phyloP scores from a whole-genome alignment of 2,797 vertebrate species.

The Gymnopithys bicolor region DNA sequence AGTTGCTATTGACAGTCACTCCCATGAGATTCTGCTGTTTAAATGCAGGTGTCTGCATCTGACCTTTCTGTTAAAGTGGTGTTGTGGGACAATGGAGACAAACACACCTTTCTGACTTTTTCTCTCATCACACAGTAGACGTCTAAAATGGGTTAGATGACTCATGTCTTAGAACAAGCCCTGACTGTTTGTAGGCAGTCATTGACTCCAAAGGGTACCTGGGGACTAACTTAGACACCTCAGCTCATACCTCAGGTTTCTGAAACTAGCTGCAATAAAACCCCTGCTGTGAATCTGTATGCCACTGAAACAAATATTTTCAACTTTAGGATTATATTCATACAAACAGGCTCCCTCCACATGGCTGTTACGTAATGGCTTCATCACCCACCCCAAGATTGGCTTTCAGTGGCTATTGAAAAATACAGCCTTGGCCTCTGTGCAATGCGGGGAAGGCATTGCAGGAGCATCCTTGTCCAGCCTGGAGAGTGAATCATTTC shows the following conservation, averaged over 20 bases:
- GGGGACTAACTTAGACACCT: background rate
- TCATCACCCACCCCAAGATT: fast-evolving
- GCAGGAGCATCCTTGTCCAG: background rate
- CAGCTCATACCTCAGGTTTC: background rate
- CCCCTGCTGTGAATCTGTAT: background rate
- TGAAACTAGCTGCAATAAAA: background rate
- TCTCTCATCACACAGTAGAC: background rate
- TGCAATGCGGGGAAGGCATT: background rate
- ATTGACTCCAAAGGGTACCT: background rate
- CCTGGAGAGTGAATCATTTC: background rate
- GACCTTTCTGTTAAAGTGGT: background rate
- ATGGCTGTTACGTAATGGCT: background rate
- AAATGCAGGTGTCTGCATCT: background rate
- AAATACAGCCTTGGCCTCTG: background rate
- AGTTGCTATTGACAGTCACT: background rate
- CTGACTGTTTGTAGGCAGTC: background rate
- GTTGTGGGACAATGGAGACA: background rate
- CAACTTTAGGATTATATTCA: background rate
- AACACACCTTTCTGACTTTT: background rate
- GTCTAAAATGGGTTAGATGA: background rate
- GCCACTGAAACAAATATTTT: background rate
- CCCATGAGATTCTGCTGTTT: background rate
- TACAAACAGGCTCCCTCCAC: background rate
- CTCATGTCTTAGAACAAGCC: background rate
- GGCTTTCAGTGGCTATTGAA: background rate